phyloP scores from a whole-genome alignment of 1,140 invertebrate species.

The Drosophila simulans region DNA sequence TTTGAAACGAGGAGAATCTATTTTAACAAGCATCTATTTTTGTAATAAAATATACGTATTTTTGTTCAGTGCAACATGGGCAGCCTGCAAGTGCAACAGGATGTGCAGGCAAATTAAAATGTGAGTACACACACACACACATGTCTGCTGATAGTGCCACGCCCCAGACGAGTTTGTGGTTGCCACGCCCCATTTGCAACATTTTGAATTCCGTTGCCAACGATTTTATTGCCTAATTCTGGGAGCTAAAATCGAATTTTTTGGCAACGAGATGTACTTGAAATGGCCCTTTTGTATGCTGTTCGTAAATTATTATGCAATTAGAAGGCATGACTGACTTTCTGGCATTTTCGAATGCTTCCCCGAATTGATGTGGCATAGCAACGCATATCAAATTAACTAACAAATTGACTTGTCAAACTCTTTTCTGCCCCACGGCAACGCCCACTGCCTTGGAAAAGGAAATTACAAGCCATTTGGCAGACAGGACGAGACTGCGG shows the following conservation, averaged over 20 bases:
- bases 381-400: constrained; percentile 78
- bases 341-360: not conserved
- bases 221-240: constrained; percentile 24
- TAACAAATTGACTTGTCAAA: constrained; percentile 81
- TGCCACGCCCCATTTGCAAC: constrained; percentile 14
- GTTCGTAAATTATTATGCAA: constrained; percentile 63
- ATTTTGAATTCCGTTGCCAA: constrained; percentile 37
- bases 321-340: constrained; percentile 58
- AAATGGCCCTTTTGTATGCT: not conserved
- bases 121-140: constrained; percentile 53
- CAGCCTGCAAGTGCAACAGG: constrained; percentile 60
- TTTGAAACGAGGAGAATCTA: too few relatives aligned
- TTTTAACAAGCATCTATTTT: too few relatives aligned
- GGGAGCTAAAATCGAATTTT: not conserved
- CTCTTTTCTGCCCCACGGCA: constrained; percentile 21
- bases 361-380: constrained; percentile 25
- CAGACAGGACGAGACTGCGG: constrained; percentile 10
- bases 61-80: not conserved
- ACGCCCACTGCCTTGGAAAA: not conserved
- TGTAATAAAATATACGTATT: not conserved
- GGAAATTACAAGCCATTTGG: constrained; percentile 50
- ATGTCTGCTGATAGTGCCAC: constrained; percentile 41
- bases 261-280: constrained; percentile 9
- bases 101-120: constrained; percentile 77
- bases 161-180: constrained; percentile 28